phyloP scores from a whole-genome alignment of 2,113 vertebrate species.

The Dipodomys spectabilis region DNA sequence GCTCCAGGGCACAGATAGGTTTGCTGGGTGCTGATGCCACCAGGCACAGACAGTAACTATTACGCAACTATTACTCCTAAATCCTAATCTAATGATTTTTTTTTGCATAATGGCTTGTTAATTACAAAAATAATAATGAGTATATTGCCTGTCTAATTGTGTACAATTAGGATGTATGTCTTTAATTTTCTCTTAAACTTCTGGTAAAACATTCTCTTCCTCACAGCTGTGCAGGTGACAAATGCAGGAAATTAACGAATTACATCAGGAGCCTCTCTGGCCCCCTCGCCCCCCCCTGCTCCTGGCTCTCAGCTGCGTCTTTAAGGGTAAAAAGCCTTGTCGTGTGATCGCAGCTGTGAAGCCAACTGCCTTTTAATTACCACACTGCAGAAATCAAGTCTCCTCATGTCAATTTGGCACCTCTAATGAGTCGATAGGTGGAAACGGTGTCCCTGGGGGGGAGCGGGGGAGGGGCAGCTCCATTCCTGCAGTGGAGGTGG shows the following conservation, averaged over 20 bases:
- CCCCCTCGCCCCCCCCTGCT: conserved; percentile 82
- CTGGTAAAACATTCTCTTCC: conserved; percentile 77
- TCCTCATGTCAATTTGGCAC: conserved; percentile 54
- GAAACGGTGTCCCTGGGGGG: conserved; percentile 32
- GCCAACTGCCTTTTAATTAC: conserved; percentile 81
- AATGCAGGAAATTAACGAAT: conserved; percentile 82
- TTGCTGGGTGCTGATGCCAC: background rate
- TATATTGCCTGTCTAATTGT: conserved; percentile 68
- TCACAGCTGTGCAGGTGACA: conserved; percentile 83
- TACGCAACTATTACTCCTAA: background rate
- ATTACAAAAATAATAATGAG: conserved; percentile 57
- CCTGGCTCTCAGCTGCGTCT: conserved; percentile 78
- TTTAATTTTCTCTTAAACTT: conserved; percentile 82
- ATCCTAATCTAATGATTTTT: conserved; percentile 24
- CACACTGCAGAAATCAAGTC: conserved; percentile 66
- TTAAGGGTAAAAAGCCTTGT: conserved; percentile 72
- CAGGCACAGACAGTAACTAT: background rate
- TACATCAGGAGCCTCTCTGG: conserved; percentile 71
- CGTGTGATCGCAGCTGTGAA: conserved; percentile 82
- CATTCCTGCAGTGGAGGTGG: background rate
- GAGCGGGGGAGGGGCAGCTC: background rate
- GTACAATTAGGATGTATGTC: conserved; percentile 66
- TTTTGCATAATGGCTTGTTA: conserved; percentile 40
- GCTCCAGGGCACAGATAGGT: background rate
- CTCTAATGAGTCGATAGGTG: conserved; percentile 74